A percentile compares a stretch with the other conserved stretches of the same genome.
Conservation (phyloP, 2,888 invertebrate species). For the Drosophila sordidula region DNA sequence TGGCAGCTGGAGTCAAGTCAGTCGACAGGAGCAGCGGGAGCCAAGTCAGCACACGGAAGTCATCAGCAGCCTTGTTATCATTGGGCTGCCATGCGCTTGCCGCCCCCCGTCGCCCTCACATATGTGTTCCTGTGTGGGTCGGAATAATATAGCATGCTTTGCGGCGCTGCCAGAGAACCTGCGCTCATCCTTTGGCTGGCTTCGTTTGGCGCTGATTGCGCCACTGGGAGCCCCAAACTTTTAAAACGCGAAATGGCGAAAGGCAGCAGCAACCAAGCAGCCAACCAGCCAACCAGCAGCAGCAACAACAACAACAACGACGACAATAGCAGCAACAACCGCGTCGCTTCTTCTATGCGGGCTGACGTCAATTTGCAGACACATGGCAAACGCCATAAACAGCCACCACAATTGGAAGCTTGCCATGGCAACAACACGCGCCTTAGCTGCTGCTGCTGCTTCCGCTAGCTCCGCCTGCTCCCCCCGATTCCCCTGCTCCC, state of each 20-base stretch:
- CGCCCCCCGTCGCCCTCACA: background rate
- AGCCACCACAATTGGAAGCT: conserved; percentile 77
- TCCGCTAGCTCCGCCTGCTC: background rate
- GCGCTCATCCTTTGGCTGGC: conserved; percentile 45
- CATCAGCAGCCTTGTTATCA: conserved; percentile 79
- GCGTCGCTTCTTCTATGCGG: conserved; percentile 25
- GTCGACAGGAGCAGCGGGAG: conserved; percentile 30
- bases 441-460: conserved; percentile 21
- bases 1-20: conserved; percentile 45
- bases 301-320: conserved; percentile 15
- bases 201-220: conserved; percentile 73
- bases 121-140: conserved; percentile 31
- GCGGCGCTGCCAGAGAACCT: conserved; percentile 52
- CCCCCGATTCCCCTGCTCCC: background rate
- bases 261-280: conserved; percentile 28
- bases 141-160: conserved; percentile 73
- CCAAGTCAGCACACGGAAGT: conserved; percentile 64
- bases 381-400: conserved; percentile 77
- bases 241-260: conserved; percentile 71
- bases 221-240: conserved; percentile 74
- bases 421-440: conserved; percentile 62
- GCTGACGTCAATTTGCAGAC: conserved; percentile 76
- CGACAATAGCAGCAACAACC: background rate
- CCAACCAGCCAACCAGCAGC: conserved; percentile 8
- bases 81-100: conserved; percentile 36